Evolutionary conservation across 2,797 vertebrate genomes (phyloP).

Genomic region (Tapera naevia): DNA sequence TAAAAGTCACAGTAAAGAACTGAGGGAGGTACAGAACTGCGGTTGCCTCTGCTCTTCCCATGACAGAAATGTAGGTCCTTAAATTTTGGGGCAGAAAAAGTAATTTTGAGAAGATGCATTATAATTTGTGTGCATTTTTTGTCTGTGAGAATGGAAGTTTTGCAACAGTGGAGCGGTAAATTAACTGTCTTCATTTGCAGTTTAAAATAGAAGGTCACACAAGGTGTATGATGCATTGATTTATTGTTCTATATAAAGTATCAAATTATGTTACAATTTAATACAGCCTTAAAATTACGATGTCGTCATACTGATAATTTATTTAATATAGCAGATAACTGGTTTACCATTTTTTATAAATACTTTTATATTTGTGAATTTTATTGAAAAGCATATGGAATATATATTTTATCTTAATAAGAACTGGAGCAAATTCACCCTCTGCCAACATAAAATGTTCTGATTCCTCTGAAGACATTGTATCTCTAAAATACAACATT

Average conservation of each 20-base stretch:
- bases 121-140: constrained; percentile 35
- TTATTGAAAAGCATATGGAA: background rate
- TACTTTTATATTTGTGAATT: background rate
- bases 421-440: constrained; percentile 7
- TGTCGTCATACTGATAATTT: constrained; percentile 11
- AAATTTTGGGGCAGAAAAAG: constrained; percentile 5
- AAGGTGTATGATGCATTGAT: constrained; percentile 4
- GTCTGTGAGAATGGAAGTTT: constrained; percentile 24
- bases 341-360: background rate
- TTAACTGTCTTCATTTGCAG: constrained; percentile 61
- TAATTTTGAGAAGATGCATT: constrained; percentile 23
- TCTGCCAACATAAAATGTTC: background rate
- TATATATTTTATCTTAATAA: constrained; percentile 1
- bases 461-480: constrained; percentile 26
- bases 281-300: constrained; percentile 26
- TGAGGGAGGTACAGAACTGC: background rate
- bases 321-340: background rate
- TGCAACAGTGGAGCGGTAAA: constrained; percentile 55
- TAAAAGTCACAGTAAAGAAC: constrained; percentile 8
- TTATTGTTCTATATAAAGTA: constrained; percentile 44
- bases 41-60: background rate
- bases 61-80: background rate
- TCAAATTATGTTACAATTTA: constrained; percentile 47
- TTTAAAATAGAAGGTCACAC: constrained; percentile 56
- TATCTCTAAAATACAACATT: constrained; percentile 39